Conservation (phyloP, 2,888 invertebrate genomes). For the Leptodirus hochenwartii region DNA sequence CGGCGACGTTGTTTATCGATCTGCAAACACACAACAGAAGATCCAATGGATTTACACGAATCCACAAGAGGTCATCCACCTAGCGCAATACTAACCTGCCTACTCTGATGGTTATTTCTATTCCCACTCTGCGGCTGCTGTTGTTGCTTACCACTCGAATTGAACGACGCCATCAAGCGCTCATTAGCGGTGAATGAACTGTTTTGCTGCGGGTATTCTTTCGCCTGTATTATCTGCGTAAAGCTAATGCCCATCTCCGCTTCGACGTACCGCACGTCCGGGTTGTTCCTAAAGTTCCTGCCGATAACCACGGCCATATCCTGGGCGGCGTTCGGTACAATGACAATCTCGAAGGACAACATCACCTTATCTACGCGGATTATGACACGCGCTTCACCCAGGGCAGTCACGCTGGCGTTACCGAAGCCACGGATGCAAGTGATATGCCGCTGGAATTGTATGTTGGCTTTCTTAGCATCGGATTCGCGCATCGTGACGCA, state of each 20-base stretch:
- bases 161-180: too few relatives aligned
- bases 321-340: conserved; percentile 14
- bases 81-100: too few relatives aligned
- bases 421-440: conserved; percentile 12
- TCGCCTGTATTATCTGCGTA: too few relatives aligned
- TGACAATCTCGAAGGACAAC: conserved; percentile 11
- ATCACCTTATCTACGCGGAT: conserved; percentile 13
- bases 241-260: neutral
- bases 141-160: too few relatives aligned
- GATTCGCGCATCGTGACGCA: conserved; percentile 14
- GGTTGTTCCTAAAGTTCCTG: conserved; percentile 6
- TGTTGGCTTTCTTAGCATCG: conserved; percentile 10
- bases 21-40: too few relatives aligned
- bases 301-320: conserved; percentile 15
- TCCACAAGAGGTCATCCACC: too few relatives aligned
- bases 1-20: too few relatives aligned
- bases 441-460: conserved; percentile 12
- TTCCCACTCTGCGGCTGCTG: too few relatives aligned
- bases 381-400: conserved; percentile 12
- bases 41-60: too few relatives aligned
- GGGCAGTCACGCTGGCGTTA: conserved; percentile 10
- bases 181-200: conserved; percentile 1
- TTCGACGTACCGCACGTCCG: conserved; percentile 3
- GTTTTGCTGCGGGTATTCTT: conserved; percentile 1
- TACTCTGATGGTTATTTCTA: too few relatives aligned